Evolutionary conservation across 2,113 vertebrate genomes (phyloP).

Genomic region (Junco hyemalis): DNA sequence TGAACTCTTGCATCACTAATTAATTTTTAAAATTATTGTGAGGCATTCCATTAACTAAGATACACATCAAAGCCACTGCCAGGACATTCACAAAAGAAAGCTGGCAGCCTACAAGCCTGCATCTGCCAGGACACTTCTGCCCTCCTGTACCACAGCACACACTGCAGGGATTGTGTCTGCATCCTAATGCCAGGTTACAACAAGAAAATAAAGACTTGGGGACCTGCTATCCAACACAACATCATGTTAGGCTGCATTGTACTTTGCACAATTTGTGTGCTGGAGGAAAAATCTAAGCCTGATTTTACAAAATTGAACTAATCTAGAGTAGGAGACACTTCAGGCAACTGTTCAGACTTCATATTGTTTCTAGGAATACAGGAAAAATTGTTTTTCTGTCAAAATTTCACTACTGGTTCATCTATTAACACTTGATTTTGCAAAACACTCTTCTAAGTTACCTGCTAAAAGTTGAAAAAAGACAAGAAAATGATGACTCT

Average conservation of each 20-base stretch:
- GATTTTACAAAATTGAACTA: background rate
- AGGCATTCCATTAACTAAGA: background rate
- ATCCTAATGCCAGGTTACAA: background rate
- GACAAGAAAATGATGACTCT: background rate
- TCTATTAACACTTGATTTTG: background rate
- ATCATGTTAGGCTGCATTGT: background rate
- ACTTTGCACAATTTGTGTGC: accelerated
- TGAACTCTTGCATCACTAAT: background rate
- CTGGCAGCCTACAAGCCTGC: background rate
- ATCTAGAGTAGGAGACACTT: background rate
- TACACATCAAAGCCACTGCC: background rate
- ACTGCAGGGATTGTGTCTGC: background rate
- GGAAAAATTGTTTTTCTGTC: background rate
- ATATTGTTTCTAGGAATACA: background rate
- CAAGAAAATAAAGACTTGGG: background rate
- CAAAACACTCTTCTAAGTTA: background rate
- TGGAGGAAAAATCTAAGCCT: background rate
- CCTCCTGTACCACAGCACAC: background rate
- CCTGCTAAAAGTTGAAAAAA: background rate
- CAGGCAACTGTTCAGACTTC: background rate
- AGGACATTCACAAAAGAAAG: background rate
- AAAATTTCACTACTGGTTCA: background rate
- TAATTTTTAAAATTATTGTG: background rate
- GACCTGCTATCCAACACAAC: background rate
- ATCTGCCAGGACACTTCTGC: background rate